Base-by-base conservation (phyloP, 1,140 invertebrate genomes). In the Gryon sp. region DNA sequence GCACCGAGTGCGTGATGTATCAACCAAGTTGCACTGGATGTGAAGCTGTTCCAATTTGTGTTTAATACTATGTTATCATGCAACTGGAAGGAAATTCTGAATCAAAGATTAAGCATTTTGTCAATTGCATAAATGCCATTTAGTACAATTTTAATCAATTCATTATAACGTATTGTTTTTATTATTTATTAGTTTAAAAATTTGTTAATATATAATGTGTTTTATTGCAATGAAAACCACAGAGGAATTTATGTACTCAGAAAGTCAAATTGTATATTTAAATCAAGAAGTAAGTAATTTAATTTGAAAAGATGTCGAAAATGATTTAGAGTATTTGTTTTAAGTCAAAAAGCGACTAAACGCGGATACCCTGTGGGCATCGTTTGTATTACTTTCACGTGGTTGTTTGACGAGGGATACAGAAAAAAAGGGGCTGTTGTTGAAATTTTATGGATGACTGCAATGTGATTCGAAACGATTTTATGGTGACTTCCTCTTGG, bases 11-110 rank as follows among this genome's bases (percentile, higher is more conserved):
- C 50, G 66, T 78, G 26, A 60, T 85, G 46, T 87, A 80, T 66
- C 78, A 85, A 50, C 81, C 83, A 46, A 76, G 69, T 41, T 87
- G 85, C 77, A 50, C 63, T n/a, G 86, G 84, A 5, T 87, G 86
- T 46, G 79, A 80, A 22, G 36, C 69, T 11, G 43, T 78, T n/a
- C 48, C 66, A 45, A 73, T 78, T 40, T 88, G 85, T 60, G 50
- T 55, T 52, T 62, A 52, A 75, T n/a, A 15, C 53, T 60, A 32
- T 2, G 15, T 36, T 14, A 4, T n/a, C 22, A 55, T 24, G 28
- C 55, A 45, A 53, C 8, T 0, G 9, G 43, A 41, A 38, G 38
- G 41, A 63, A 70, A 60, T 46, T 38, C 12, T 22, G 50, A 62
- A 36, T 26, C 30, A 38, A 46, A 41, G 15, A 40, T 34, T 12